Evolutionary conservation across 1,140 invertebrate genomes (phyloP).

Genomic region (Bactericera cockerelli): DNA sequence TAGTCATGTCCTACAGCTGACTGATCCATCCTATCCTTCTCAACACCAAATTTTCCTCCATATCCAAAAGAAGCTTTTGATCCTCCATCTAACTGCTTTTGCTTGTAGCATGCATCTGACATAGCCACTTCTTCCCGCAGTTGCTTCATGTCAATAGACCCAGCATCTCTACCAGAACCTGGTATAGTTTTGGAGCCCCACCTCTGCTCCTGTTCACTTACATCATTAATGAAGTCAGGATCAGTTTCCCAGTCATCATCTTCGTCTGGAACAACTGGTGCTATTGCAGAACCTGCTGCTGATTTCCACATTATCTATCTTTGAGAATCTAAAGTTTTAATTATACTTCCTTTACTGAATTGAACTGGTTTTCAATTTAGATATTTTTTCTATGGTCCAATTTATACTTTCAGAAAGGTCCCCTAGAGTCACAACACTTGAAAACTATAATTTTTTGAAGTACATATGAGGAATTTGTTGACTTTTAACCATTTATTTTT

Average conservation of each 20-base stretch:
- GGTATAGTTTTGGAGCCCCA: slow-evolving; percentile 77
- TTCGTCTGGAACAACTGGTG: slow-evolving; percentile 29
- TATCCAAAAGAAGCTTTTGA: slow-evolving; percentile 63
- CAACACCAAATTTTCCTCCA: slow-evolving; percentile 68
- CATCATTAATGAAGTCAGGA: slow-evolving; percentile 83
- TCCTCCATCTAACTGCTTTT: slow-evolving; percentile 54
- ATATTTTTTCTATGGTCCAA: no score
- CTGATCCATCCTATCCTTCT: slow-evolving; percentile 59
- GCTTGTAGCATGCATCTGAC: slow-evolving; percentile 54
- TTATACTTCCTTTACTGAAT: no score
- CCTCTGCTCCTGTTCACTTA: slow-evolving; percentile 74
- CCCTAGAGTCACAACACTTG: no score
- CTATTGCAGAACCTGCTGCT: slow-evolving; percentile 29
- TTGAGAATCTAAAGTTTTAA: no score
- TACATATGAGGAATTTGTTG: no score
- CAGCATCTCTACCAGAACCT: slow-evolving; percentile 52
- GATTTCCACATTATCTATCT: slow-evolving; percentile 50
- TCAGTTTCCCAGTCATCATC: slow-evolving; percentile 90
- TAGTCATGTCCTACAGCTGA: slow-evolving; percentile 76
- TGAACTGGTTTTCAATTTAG: no score
- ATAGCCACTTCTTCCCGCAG: slow-evolving; percentile 57
- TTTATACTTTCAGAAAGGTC: no score
- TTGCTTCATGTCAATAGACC: slow-evolving; percentile 58
- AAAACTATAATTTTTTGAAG: no score
- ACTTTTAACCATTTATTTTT: no score